Base-by-base conservation (phyloP, 2,113 vertebrate genomes). In the Thryonomys swinderianus region DNA sequence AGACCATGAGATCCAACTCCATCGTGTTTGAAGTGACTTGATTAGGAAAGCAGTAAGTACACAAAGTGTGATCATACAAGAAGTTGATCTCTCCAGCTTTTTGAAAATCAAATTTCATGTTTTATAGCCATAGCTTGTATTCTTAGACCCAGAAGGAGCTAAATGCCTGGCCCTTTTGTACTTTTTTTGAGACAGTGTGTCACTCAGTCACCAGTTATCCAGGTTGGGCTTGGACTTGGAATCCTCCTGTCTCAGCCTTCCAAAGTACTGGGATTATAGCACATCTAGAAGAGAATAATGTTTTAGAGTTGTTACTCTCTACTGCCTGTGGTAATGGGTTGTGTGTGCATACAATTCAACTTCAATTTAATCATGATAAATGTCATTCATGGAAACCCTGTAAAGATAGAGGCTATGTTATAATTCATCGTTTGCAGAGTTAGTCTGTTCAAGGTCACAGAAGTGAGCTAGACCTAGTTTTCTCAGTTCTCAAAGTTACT, bases 361-460 rank as follows among this genome's bases (percentile, higher is more conserved):
- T 82, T 86, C 69, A 23, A 71, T 89, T 25, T 86, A 76, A 78
- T 83, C 20, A 40, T 17, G 21, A 67, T n/a, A 86, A 67, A 90
- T 76, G 57, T 90, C 27, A 42, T 86, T 82, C 66, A 67, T 86
- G 17, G 66, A 48, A 27, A 34, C 13, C 81, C 17, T 61, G 23
- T 86, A 67, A 90, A 66, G 79, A 74, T 9, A 74, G 89, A 37
- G 48, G 27, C 82, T 82, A 12, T 91, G 73, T 73, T 85, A 66
- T 66, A 93, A 74, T 73, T 86, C 27, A 86, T 66, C 55, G 86
- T 93, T 86, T 67, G 37, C 59, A 74, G 48, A 82, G 51, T 74
- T 81, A 64, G 1, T 86, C 81, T 81, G 57, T n/a, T 73, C 37
- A 81, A 57, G 37, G 40, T 81, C 40, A 30, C 51, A n/a, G 48